Base-by-base conservation (phyloP, 2,888 invertebrate species). In the Malacosoma neustria region DNA sequence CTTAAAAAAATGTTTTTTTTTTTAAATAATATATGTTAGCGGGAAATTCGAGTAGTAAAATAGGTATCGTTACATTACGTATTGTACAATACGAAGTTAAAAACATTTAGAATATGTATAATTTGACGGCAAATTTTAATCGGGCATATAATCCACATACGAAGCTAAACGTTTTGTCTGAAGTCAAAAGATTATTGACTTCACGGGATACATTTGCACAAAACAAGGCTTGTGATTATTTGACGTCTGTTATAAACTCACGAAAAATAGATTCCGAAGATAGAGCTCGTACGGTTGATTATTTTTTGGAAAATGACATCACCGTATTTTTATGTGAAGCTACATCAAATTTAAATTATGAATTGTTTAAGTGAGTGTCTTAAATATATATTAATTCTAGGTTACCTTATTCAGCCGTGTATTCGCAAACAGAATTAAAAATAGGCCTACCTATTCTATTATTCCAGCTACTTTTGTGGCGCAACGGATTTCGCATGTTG, bases 281-380 rank as follows among this genome's bases (percentile, higher is more conserved):
- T 46, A 63, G 70, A 35, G 49, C 43, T 33, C 61, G 59, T 11
- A 65, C 76, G 54, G 49, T 80, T 9, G 69, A 76, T 51, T 76
- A 81, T 57, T 61, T 85, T 39, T 46, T 85, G 34, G 72, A 79
- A 11, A 82, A 79, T 42, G 84, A 85, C 45, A 76, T 82, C 29
- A 72, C 67, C 2, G 73, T 82, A 29, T 85, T 84, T 52, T 60
- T 85, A 7, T 82, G 84, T 48, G 84, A 82, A 61, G 79, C 81
- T 13, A 79, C 72, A 30, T 70, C 80, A 6, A 85, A 84, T 46
- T 63, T 85, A 51, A 80, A 82, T 47, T 77, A 73, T 44, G 51
- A 65, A 11, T 58, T 84, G 13, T 82, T 81, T 49, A 71, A 61
- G 84, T 82, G 45, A 41, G 64, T 54, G 42, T 11, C 12, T 33